A percentile compares a stretch with the other conserved stretches of the same genome.
phyloP scores from a whole-genome alignment of 1,140 invertebrate genomes.

The Rhagoletis pomonella region DNA sequence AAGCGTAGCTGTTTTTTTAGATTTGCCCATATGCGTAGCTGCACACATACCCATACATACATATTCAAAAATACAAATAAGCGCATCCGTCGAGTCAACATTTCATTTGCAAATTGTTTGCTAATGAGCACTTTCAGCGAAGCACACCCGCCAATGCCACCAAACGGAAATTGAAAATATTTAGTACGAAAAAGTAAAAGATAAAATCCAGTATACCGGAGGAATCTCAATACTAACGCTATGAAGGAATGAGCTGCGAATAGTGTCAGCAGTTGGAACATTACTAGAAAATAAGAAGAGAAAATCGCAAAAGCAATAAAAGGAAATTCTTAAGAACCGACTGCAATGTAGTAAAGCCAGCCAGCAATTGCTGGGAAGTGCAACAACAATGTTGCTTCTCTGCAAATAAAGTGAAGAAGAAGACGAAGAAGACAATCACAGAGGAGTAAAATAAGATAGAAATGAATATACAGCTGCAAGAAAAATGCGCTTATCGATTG shows the following conservation, averaged over 20 bases:
- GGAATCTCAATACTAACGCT: not conserved
- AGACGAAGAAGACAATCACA: not conserved
- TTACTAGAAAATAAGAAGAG: not conserved
- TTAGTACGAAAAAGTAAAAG: not conserved
- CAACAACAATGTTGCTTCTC: not conserved
- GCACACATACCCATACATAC: no score
- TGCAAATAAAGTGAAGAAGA: not conserved
- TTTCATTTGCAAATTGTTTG: conserved; percentile 51
- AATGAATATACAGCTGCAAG: conserved; percentile 12
- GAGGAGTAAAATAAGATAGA: not conserved
- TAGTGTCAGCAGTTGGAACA: not conserved
- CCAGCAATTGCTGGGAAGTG: not conserved
- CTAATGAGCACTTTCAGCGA: conserved; percentile 36
- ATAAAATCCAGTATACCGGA: not conserved
- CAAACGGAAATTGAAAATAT: conserved; percentile 34
- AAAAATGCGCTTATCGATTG: conserved; percentile 51
- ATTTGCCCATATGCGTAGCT: no score
- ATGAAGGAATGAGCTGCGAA: not conserved
- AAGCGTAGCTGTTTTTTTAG: no score
- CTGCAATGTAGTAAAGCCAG: not conserved
- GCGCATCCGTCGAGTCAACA: not conserved
- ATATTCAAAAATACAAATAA: no score
- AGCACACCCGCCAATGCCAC: not conserved
- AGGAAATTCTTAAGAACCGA: not conserved
- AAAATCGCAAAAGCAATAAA: not conserved